Conservation (phyloP, 2,797 vertebrate species). For the Thamnophis elegans region DNA sequence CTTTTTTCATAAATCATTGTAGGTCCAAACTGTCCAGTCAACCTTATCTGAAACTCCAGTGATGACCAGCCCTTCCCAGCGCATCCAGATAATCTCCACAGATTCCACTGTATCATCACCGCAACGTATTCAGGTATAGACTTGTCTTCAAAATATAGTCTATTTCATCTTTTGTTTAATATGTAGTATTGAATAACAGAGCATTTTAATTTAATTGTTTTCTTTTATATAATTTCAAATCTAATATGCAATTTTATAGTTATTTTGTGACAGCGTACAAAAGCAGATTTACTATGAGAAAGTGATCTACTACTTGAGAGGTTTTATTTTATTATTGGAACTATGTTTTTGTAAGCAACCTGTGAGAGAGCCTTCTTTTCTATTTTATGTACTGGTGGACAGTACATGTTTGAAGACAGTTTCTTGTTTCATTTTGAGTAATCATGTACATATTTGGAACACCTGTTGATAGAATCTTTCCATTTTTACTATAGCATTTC, state of each 20-base stretch:
- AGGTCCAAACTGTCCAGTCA: constrained; percentile 77
- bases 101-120: constrained; percentile 85
- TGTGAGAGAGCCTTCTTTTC: neutral
- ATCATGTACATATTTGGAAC: neutral
- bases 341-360: neutral
- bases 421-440: neutral
- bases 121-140: constrained; percentile 89
- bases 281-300: neutral
- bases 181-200: neutral
- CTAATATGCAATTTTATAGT: neutral
- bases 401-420: neutral
- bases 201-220: neutral
- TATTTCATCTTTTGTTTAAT: neutral
- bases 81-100: constrained; percentile 91
- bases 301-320: neutral
- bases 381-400: neutral
- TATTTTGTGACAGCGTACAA: neutral
- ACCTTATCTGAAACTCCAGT: constrained; percentile 82
- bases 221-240: neutral
- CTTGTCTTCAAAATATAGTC: neutral
- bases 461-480: neutral
- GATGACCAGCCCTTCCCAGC: constrained; percentile 92
- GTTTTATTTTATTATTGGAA: neutral
- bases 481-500: neutral
- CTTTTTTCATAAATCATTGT: constrained; percentile 37